phyloP scores from a whole-genome alignment of 2,797 vertebrate genomes.

The Neosalanx taihuensis region DNA sequence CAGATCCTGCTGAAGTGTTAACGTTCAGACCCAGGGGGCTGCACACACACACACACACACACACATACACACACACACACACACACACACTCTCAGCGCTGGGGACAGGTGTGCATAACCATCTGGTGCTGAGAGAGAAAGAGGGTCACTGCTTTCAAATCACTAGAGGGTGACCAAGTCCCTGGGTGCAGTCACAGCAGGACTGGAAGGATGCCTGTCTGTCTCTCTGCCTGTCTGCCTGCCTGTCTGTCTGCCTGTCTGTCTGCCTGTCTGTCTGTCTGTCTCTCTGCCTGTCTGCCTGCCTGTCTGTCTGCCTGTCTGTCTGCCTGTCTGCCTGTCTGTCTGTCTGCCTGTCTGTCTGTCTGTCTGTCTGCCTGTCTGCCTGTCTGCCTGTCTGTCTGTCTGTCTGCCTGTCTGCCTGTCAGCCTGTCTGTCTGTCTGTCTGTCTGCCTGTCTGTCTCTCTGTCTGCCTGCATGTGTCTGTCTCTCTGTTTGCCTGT shows the following conservation, averaged over 20 bases:
- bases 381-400: too few relatives aligned
- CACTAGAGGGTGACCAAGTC: slow-evolving; percentile 24
- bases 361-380: background rate
- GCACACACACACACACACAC: background rate
- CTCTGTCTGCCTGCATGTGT: too few relatives aligned
- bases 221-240: background rate
- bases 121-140: slow-evolving; percentile 36
- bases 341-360: background rate
- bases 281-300: too few relatives aligned
- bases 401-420: too few relatives aligned
- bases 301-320: background rate
- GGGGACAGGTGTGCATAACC: slow-evolving; percentile 31
- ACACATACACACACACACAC: background rate
- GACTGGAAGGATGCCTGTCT: background rate
- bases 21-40: background rate
- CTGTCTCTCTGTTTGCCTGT: too few relatives aligned
- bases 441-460: too few relatives aligned
- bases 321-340: too few relatives aligned
- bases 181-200: slow-evolving; percentile 17
- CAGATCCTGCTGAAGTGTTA: background rate
- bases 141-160: slow-evolving; percentile 29
- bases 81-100: slow-evolving; percentile 17
- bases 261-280: background rate
- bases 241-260: background rate
- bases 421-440: too few relatives aligned